Percentiles rank a stretch among this genome's conserved stretches.
Evolutionary conservation across 2,797 vertebrate species (phyloP).

Genomic region (Pangasius mekongensis): DNA sequence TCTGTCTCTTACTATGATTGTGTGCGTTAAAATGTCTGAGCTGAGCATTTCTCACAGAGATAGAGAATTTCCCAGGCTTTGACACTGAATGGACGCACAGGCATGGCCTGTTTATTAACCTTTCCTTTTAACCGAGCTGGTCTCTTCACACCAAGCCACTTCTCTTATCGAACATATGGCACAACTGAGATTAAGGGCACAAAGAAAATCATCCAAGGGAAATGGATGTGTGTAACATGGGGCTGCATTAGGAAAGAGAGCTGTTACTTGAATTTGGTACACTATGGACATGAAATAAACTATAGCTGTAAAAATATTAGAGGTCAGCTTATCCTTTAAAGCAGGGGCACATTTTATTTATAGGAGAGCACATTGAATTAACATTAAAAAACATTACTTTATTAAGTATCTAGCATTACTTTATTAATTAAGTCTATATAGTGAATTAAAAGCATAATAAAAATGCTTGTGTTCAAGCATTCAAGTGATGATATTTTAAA

Average conservation of each 20-base stretch:
- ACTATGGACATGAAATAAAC: constrained; percentile 22
- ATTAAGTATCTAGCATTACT: background rate
- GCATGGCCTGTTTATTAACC: constrained; percentile 60
- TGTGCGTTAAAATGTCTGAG: constrained; percentile 54
- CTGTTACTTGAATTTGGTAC: constrained; percentile 36
- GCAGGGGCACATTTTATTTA: background rate
- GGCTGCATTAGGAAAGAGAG: constrained; percentile 50
- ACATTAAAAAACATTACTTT: background rate
- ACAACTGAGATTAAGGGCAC: constrained; percentile 60
- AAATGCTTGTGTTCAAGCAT: background rate
- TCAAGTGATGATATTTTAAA: no score
- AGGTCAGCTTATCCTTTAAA: background rate
- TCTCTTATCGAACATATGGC: constrained; percentile 59
- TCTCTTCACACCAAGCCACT: constrained; percentile 59
- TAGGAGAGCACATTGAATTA: background rate
- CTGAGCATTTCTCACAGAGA: constrained; percentile 54
- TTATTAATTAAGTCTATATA: background rate
- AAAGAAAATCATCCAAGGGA: constrained; percentile 51
- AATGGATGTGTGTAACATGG: constrained; percentile 55
- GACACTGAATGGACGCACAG: constrained; percentile 56
- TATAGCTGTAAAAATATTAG: background rate
- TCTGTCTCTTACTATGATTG: constrained; percentile 6
- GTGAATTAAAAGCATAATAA: background rate
- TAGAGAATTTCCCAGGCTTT: constrained; percentile 37
- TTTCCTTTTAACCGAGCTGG: constrained; percentile 57